phyloP scores from a whole-genome alignment of 2,888 invertebrate genomes.

The Nezara viridula region DNA sequence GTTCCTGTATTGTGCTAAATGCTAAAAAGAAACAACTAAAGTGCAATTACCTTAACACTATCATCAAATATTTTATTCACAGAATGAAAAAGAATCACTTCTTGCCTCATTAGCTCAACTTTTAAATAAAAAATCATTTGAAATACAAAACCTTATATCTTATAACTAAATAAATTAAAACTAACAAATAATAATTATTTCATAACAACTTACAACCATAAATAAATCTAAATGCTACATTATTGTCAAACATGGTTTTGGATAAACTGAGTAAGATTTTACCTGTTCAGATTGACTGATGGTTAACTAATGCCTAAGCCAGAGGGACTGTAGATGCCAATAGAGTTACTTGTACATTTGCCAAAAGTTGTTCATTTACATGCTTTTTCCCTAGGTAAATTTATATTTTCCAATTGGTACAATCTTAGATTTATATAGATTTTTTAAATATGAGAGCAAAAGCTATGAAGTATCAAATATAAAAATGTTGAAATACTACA shows the following conservation, averaged over 20 bases:
- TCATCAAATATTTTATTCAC: background rate
- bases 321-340: conserved; percentile 31
- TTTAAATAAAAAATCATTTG: background rate
- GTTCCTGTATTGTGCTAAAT: conserved; percentile 33
- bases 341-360: conserved; percentile 23
- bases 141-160: background rate
- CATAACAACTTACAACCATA: background rate
- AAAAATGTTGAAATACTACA: too few species aligned
- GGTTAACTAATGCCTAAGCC: conserved; percentile 11
- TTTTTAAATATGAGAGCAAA: background rate
- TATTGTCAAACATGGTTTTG: background rate
- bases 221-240: background rate
- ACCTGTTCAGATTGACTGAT: conserved; percentile 35
- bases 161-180: background rate
- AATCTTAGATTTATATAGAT: background rate
- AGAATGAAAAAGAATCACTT: conserved; percentile 46
- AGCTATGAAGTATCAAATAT: background rate
- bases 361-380: conserved; percentile 35
- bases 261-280: background rate
- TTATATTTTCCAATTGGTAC: background rate
- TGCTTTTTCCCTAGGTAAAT: conserved; percentile 17
- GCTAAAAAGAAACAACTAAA: conserved; percentile 7
- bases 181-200: background rate
- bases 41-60: conserved; percentile 18
- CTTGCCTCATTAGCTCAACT: background rate